Base-by-base conservation (phyloP, 2,113 vertebrate genomes). In the Atlantisia rogersi region DNA sequence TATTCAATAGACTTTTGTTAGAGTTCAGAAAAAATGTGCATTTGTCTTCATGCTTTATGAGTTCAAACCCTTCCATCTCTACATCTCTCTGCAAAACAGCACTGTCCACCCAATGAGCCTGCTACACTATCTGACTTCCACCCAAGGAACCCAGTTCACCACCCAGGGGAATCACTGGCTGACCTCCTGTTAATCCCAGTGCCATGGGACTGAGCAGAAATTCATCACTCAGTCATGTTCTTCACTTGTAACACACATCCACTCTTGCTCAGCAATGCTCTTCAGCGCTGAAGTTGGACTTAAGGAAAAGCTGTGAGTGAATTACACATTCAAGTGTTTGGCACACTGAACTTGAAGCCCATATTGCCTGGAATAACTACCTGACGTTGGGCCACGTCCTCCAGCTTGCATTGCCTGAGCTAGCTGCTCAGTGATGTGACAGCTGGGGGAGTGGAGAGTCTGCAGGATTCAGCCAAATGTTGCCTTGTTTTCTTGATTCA, bases 1-100 rank as follows among this genome's bases (percentile, higher is more conserved):
- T 77, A 35, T 90, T 92, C 88, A 96, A 89, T 63, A 71, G 80
- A 91, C 35, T 94, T 95, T 78, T 86, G 78, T 90, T 69, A 59
- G 59, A 94, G 76, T 65, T 78, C 68, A 82, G 60, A 83, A 76
- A 75, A 91, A 91, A 91, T 75, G 42, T 92, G 76, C 68, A 88
- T 96, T 95, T 88, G n/a, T 91, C 73, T 82, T 93, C 74, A 48
- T 92, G 88, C 73, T 73, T 79, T 64, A 9, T 1, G 40, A 92
- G 59, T 21, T 78, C 94, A 93, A 94, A 78, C 46, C 16, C 48
- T 53, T 76, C 24, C 58, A 92, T 86, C 86, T 84, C 88, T 74
- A 44, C 40, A 52, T 44, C 64, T 76, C 55, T 67, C 35, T 78
- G 58, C n/a, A 86, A 65, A 92, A 64, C 71, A 64, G 25, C 29